Evolutionary conservation across 2,797 vertebrate species (phyloP).

Genomic region (Saxicola maurus): DNA sequence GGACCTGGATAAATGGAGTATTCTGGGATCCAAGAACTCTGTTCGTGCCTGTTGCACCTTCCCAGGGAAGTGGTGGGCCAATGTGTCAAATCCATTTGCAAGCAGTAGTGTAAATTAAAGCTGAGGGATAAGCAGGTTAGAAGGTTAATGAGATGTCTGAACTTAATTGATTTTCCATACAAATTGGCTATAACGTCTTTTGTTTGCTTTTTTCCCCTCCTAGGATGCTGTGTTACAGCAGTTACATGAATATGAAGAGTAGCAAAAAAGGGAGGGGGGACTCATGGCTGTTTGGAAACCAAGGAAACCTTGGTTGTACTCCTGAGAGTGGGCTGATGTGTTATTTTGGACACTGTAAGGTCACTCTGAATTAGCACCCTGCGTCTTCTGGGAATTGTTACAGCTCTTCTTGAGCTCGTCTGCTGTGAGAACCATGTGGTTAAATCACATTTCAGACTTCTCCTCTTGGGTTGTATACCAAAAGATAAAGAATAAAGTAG

Average conservation of each 20-base stretch:
- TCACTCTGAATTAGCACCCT: not conserved
- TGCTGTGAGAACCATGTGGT: not conserved
- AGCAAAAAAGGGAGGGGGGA: not conserved
- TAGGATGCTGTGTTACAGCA: not conserved
- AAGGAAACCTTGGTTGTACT: not conserved
- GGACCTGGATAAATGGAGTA: not conserved
- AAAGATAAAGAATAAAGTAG: not conserved
- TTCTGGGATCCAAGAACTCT: not conserved
- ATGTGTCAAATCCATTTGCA: constrained; percentile 25
- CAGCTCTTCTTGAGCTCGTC: not conserved
- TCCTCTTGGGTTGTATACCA: not conserved
- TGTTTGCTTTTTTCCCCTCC: not conserved
- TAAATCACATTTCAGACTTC: not conserved
- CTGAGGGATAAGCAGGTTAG: constrained; percentile 34
- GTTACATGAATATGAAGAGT: not conserved
- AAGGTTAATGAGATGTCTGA: constrained; percentile 52
- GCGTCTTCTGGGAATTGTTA: not conserved
- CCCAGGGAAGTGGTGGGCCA: not conserved
- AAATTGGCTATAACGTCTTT: constrained; percentile 32
- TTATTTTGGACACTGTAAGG: not conserved
- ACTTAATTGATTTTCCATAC: constrained; percentile 46
- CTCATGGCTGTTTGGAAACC: not conserved
- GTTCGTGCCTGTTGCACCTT: constrained; percentile 4
- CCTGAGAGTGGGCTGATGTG: not conserved
- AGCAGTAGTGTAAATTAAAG: constrained; percentile 13